Conservation (phyloP, 2,888 invertebrate species). For the Apeira syringaria region DNA sequence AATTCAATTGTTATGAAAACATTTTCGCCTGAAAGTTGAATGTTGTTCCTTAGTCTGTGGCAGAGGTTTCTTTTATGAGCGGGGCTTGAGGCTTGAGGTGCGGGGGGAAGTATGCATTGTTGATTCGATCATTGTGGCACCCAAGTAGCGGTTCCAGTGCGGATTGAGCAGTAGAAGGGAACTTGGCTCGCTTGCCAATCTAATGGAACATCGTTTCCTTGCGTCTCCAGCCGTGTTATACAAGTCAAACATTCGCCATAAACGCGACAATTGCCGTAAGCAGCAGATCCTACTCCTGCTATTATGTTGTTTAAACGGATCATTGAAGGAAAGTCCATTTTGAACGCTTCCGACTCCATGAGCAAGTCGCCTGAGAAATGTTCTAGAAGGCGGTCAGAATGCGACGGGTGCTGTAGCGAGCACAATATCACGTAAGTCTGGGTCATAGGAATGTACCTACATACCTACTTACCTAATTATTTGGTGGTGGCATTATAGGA, state of each 20-base stretch:
- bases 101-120: constrained; percentile 38
- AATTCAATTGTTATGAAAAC: too few relatives aligned
- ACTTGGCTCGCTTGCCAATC: constrained; percentile 74
- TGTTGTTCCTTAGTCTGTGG: constrained; percentile 50
- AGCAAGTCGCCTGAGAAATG: constrained; percentile 66
- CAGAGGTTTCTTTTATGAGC: constrained; percentile 38
- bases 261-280: constrained; percentile 74
- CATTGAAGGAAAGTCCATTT: constrained; percentile 82
- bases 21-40: neutral
- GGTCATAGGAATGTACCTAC: neutral
- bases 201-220: constrained; percentile 80
- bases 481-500: too few relatives aligned
- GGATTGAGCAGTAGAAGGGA: constrained; percentile 68
- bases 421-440: constrained; percentile 72
- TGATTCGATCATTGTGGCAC: constrained; percentile 47
- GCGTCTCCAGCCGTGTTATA: constrained; percentile 65
- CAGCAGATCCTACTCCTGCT: constrained; percentile 76
- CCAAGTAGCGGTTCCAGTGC: constrained; percentile 47
- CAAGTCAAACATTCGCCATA: constrained; percentile 74
- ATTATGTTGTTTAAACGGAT: constrained; percentile 84
- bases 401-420: constrained; percentile 67
- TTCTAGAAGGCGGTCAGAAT: constrained; percentile 77
- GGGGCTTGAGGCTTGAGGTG: constrained; percentile 19
- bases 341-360: constrained; percentile 63
- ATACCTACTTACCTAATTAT: too few relatives aligned